Conservation (phyloP, 92 coral and sea anemone species). For the Actinostola sp. region DNA sequence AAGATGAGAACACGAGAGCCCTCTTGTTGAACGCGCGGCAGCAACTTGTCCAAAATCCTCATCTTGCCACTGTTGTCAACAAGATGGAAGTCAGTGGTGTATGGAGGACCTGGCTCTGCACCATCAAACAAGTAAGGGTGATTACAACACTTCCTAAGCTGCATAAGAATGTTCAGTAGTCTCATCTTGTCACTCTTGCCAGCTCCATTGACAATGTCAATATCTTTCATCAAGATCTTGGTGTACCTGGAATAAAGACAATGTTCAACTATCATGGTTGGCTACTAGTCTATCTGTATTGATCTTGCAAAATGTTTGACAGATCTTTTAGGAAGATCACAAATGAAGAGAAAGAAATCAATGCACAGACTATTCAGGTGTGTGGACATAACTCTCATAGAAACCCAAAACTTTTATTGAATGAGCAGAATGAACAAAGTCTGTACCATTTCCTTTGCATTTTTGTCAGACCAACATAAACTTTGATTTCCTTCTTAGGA, state of each 20-base stretch:
- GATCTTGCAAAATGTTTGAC: not conserved
- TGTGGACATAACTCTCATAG: too few species aligned
- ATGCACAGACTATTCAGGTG: too few species aligned
- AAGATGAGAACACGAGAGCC: slow-evolving; percentile 94
- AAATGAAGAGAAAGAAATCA: too few species aligned
- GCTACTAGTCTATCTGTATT: not conserved
- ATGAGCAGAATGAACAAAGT: not conserved
- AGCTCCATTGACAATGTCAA: slow-evolving; percentile 97
- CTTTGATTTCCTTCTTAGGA: slow-evolving; percentile 96
- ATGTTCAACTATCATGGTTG: not conserved
- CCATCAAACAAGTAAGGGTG: slow-evolving; percentile 99
- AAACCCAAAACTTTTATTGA: too few species aligned
- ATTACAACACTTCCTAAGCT: slow-evolving; percentile 95
- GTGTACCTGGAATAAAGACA: slow-evolving; percentile 75
- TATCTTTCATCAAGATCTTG: slow-evolving; percentile 96
- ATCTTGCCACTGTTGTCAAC: slow-evolving; percentile 95
- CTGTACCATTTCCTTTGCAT: slow-evolving; percentile 93
- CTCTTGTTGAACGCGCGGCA: slow-evolving; percentile 76
- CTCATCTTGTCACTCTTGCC: slow-evolving; percentile 99
- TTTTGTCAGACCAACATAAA: slow-evolving; percentile 94
- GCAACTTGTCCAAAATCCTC: slow-evolving; percentile 88
- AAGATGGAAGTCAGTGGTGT: slow-evolving; percentile 94
- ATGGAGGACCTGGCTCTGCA: slow-evolving; percentile 99
- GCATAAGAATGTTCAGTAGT: slow-evolving; percentile 95
- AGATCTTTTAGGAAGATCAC: too few species aligned